Evolutionary conservation across 92 coral and sea anemone genomes (phyloP).

Genomic region (Palythoa grandis): DNA sequence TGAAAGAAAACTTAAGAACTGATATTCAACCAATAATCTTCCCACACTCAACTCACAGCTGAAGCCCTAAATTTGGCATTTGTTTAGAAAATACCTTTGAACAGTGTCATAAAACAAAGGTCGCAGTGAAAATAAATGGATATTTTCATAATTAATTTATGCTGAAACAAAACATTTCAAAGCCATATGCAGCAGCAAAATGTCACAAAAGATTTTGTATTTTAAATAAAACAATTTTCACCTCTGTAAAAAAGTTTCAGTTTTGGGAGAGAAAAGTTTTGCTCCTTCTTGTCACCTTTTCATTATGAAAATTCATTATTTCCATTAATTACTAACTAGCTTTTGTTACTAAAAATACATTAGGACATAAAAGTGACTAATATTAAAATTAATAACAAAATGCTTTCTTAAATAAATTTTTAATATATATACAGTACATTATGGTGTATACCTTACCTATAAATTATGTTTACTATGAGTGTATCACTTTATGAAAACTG

Average conservation of each 20-base stretch:
- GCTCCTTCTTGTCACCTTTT: background rate
- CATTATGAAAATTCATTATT: no score
- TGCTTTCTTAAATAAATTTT: no score
- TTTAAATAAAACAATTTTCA: background rate
- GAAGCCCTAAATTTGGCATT: conserved; percentile 30
- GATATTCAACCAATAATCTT: conserved; percentile 2
- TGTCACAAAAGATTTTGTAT: background rate
- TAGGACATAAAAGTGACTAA: background rate
- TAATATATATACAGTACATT: no score
- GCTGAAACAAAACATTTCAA: background rate
- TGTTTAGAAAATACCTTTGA: background rate
- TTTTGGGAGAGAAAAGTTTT: background rate
- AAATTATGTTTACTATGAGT: no score
- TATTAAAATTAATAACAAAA: no score
- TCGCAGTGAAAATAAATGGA: background rate
- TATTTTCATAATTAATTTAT: background rate
- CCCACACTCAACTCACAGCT: background rate
- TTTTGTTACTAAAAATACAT: background rate
- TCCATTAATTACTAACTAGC: no score
- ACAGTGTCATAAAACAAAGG: background rate
- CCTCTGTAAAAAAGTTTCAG: no score
- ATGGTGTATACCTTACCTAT: no score
- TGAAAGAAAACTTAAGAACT: background rate
- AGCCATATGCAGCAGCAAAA: background rate
- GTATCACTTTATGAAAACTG: no score